A percentile compares a stretch with the other conserved stretches of the same genome.
Conservation (phyloP, 2,888 invertebrate genomes). For the Caenorhabditis virilis region DNA sequence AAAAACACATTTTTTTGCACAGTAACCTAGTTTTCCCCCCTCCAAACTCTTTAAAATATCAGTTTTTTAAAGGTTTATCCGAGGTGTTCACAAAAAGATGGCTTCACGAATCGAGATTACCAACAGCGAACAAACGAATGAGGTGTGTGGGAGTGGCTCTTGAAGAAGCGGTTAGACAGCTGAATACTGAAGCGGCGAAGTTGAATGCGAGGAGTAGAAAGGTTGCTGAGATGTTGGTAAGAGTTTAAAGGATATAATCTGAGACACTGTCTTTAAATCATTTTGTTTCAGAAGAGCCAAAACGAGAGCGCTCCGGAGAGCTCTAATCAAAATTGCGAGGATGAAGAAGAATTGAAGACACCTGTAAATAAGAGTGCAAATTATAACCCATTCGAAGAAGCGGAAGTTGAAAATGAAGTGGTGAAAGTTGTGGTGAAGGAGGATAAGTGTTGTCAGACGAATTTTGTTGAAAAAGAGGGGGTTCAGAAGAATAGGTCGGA, state of each 20-base stretch:
- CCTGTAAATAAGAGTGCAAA: background rate
- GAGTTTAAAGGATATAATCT: too few species aligned
- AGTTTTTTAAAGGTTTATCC: too few species aligned
- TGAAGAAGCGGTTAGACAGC: conserved; percentile 16
- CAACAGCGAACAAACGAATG: conserved; percentile 70
- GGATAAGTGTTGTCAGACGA: background rate
- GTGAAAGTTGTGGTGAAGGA: conserved; percentile 1
- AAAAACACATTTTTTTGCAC: too few species aligned
- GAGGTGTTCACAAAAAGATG: conserved; percentile 19
- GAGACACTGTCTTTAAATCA: too few species aligned
- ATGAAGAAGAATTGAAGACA: background rate
- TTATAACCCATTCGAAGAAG: background rate
- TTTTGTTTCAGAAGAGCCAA: too few species aligned
- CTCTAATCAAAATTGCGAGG: too few species aligned
- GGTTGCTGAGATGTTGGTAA: background rate
- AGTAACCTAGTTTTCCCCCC: too few species aligned
- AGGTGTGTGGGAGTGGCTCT: conserved; percentile 72
- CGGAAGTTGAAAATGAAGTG: background rate
- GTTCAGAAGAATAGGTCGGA: too few species aligned
- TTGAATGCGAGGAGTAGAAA: conserved; percentile 9
- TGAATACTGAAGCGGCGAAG: conserved; percentile 12
- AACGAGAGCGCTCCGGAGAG: too few species aligned
- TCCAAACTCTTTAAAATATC: too few species aligned
- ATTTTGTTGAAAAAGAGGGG: too few species aligned
- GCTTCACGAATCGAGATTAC: conserved; percentile 71